Conservation (phyloP, 2,888 invertebrate genomes). For the Morpho helenor region DNA sequence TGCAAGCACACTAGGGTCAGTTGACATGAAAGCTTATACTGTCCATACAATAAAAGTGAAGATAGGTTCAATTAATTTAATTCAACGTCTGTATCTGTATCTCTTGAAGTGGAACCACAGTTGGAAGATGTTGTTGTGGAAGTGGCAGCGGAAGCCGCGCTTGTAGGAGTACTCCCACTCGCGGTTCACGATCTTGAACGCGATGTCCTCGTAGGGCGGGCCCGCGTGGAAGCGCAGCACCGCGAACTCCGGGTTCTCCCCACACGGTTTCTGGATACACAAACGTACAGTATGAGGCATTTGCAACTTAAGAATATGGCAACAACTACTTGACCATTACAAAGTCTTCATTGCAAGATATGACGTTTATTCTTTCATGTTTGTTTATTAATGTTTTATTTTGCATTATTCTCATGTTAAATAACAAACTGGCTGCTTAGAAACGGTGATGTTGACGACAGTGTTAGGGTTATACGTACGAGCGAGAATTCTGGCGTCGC, state of each 20-base stretch:
- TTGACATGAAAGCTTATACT: too few relatives aligned
- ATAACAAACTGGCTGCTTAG: too few relatives aligned
- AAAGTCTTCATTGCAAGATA: too few relatives aligned
- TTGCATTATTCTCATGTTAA: too few relatives aligned
- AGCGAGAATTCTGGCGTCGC: conserved; percentile 96
- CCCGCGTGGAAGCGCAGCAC: conserved; percentile 97
- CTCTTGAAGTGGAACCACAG: conserved; percentile 99
- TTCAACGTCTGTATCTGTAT: conserved; percentile 93
- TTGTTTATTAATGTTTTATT: too few relatives aligned
- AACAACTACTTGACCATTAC: too few relatives aligned
- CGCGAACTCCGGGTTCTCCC: conserved; percentile 96
- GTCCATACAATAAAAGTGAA: too few relatives aligned
- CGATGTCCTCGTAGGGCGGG: conserved; percentile 99
- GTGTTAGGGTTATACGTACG: conserved; percentile 64
- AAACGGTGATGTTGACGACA: neutral
- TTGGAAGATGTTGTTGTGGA: conserved; percentile 99
- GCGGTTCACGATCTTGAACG: conserved; percentile 98
- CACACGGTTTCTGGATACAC: conserved; percentile 86
- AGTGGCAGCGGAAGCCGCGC: conserved; percentile 98
- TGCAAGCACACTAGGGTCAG: too few relatives aligned
- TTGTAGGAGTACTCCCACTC: conserved; percentile 99
- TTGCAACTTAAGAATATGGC: too few relatives aligned
- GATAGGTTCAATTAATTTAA: neutral
- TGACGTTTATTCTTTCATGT: too few relatives aligned
- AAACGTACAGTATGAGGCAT: neutral